Evolutionary conservation across 2,888 invertebrate species (phyloP), one percentile per base, ranked within the genome.

Genomic region (Cephus spinipes): DNA sequence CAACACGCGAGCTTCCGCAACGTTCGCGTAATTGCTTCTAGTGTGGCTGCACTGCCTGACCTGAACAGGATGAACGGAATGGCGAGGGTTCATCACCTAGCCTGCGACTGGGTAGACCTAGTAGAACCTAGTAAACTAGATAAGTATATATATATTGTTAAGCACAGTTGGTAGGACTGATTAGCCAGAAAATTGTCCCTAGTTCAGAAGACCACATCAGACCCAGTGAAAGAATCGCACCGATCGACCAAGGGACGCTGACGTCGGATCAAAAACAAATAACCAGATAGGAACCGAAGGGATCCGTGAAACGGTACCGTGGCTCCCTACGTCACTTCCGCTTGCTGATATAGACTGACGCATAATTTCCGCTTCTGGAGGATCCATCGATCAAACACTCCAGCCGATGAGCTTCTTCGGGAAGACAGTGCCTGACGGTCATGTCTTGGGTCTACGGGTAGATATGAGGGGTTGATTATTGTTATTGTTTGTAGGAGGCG

Each of bases 371-470:
- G 90, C 88, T 86, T 86, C 85, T 83, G 81, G 85, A 84, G 85
- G 87, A 91, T 90, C 89, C 90, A 91, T 91, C 91, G 91, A 91
- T 91, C 91, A 91, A 91, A 91, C 91, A 90, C 82, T 89, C 80
- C 81, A 81, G 82, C 80, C 79, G 81, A 83, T 81, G 83, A 82
- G 85, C 79, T 81, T 81, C 81, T 80, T 75, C 40, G 40, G 40
- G 40, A 40, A 40, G 40, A 36, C 36, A 36, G 36, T 36, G 36
- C 36, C 36, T 0, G 36, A 36, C 1, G 36, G 15, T 12, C 12
- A 12, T 36, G 36, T 36, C 36, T 35, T 15, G 36, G 15, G 15
- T 40, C 40, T 40, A 2, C 4, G 15, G 6, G 15, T 40, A 15
- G 40, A 40, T 40, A 15, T 0, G 1, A 40, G 15, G 15, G 15